phyloP scores from a whole-genome alignment of 2,888 invertebrate species.

The Bursaphelenchus okinawaensis region DNA sequence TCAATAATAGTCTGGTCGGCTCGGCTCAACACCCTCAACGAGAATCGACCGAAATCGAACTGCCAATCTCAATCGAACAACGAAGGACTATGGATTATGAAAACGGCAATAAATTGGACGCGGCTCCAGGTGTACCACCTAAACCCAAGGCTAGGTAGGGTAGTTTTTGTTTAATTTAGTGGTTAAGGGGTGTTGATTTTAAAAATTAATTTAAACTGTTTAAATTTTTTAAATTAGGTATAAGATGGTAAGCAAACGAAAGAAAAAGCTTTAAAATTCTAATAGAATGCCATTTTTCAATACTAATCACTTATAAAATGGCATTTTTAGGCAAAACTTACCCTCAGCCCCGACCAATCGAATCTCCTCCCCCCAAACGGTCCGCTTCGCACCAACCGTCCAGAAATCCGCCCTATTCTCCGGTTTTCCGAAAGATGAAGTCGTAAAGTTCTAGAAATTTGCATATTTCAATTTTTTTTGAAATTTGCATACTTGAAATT shows the following conservation, averaged over 20 bases:
- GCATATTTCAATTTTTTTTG: too few relatives aligned
- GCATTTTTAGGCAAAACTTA: conserved; percentile 4
- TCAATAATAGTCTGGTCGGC: conserved; percentile 18
- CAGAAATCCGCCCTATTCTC: conserved; percentile 25
- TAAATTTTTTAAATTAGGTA: too few relatives aligned
- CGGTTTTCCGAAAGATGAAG: conserved; percentile 26
- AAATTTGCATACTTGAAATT: too few relatives aligned
- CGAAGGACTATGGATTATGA: not conserved
- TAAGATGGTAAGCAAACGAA: too few relatives aligned
- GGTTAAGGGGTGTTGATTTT: too few relatives aligned
- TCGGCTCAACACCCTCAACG: not conserved
- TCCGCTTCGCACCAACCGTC: conserved; percentile 20
- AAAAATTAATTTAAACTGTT: too few relatives aligned
- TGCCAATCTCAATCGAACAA: not conserved
- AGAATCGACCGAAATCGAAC: conserved; percentile 3
- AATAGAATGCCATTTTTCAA: too few relatives aligned
- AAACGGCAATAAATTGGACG: not conserved
- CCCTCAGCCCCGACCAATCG: conserved; percentile 15
- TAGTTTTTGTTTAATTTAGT: too few relatives aligned
- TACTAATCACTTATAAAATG: too few relatives aligned
- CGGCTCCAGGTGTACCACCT: conserved; percentile 48
- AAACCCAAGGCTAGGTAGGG: conserved; percentile 51
- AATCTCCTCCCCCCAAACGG: conserved; percentile 10
- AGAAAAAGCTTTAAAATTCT: too few relatives aligned
- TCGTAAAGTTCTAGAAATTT: conserved; percentile 32